Percentiles rank a stretch among this genome's conserved stretches.
Evolutionary conservation across 2,888 invertebrate genomes (phyloP).

Genomic region (Acanthopleura granulata): DNA sequence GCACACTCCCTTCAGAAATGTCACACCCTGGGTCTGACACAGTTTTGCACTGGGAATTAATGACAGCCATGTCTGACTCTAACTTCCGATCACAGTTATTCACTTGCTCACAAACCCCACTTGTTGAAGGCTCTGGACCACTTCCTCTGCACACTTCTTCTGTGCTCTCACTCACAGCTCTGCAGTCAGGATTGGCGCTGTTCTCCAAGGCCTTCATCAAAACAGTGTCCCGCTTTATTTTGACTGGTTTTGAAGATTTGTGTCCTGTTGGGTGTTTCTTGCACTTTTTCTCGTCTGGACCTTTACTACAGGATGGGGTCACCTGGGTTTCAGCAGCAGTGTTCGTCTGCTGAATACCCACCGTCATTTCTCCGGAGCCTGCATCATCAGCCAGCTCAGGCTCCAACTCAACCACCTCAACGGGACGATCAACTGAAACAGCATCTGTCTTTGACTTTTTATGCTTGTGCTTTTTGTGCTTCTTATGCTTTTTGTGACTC

Average conservation of each 20-base stretch:
- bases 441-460: background rate
- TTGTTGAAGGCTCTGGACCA: too few relatives aligned
- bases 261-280: constrained; percentile 11
- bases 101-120: too few relatives aligned
- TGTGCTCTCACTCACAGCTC: too few relatives aligned
- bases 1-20: too few relatives aligned
- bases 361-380: too few relatives aligned
- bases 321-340: background rate
- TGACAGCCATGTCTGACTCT: too few relatives aligned
- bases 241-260: constrained; percentile 2
- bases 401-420: background rate
- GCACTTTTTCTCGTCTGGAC: background rate
- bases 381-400: background rate
- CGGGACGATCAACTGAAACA: background rate
- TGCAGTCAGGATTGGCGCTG: too few relatives aligned
- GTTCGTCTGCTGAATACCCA: background rate
- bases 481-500: constrained; percentile 34
- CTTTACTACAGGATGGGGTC: too few relatives aligned
- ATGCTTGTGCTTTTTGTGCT: constrained; percentile 38
- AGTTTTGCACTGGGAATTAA: too few relatives aligned
- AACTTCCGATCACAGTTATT: too few relatives aligned
- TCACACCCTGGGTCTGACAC: too few relatives aligned
- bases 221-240: constrained; percentile 10
- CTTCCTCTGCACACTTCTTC: too few relatives aligned
- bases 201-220: background rate